phyloP scores from a whole-genome alignment of 2,113 vertebrate genomes.

The Australoheros scitulus region DNA sequence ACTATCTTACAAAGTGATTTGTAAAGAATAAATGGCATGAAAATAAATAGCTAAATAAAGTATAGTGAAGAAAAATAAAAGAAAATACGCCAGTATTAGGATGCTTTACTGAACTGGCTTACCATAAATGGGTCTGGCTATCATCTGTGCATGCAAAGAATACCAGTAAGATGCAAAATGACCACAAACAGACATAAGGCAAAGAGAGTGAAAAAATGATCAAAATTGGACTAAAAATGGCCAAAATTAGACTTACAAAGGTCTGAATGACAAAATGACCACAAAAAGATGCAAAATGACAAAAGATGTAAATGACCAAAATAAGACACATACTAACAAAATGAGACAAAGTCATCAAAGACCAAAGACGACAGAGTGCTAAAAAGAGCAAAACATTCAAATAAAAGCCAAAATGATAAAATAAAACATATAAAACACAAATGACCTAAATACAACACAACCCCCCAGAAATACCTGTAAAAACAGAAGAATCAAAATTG shows the following conservation, averaged over 20 bases:
- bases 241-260: rapidly evolving
- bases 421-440: background rate
- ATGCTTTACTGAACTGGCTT: background rate
- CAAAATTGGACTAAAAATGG: rapidly evolving
- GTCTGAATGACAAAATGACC: background rate
- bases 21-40: background rate
- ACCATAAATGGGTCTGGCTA: background rate
- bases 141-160: background rate
- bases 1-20: background rate
- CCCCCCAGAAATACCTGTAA: background rate
- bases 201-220: background rate
- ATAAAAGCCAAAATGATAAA: background rate
- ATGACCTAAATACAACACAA: background rate
- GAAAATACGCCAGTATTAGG: background rate
- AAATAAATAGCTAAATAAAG: background rate
- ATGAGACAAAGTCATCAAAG: background rate
- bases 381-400: background rate
- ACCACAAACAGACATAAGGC: background rate
- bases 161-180: background rate
- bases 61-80: background rate
- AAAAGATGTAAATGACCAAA: background rate
- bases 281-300: background rate
- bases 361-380: background rate
- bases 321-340: background rate
- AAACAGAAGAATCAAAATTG: background rate